Evolutionary conservation across 2,888 invertebrate species (phyloP).

Genomic region (Metallyticus violacea): DNA sequence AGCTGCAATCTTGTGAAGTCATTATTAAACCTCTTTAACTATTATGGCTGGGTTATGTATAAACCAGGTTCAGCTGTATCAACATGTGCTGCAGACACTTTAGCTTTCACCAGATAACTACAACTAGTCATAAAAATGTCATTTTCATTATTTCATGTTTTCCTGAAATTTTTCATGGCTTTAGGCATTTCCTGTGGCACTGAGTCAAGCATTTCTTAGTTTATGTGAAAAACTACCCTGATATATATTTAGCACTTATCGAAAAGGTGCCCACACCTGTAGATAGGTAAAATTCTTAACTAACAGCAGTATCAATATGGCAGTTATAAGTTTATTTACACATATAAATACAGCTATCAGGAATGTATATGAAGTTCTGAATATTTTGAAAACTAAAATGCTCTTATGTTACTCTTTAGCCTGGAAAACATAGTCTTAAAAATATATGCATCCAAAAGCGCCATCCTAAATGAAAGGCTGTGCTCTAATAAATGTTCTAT

Average conservation of each 20-base stretch:
- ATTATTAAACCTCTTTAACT: too few relatives aligned
- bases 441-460: not conserved
- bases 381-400: not conserved
- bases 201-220: not conserved
- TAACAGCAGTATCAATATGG: not conserved
- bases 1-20: too few relatives aligned
- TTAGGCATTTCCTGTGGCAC: not conserved
- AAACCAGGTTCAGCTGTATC: too few relatives aligned
- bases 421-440: not conserved
- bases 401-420: not conserved
- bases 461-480: not conserved
- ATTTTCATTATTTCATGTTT: not conserved
- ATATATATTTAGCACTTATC: not conserved
- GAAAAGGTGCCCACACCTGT: not conserved
- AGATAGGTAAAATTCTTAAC: not conserved
- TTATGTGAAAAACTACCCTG: not conserved
- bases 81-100: too few relatives aligned
- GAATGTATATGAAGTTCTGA: not conserved
- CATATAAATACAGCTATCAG: not conserved
- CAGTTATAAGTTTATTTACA: not conserved
- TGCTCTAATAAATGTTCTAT: not conserved
- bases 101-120: not conserved
- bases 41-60: too few relatives aligned
- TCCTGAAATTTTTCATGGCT: too few relatives aligned
- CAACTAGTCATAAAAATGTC: not conserved